Evolutionary conservation across 2,888 invertebrate genomes (phyloP).

Genomic region (Eulithis prunata): DNA sequence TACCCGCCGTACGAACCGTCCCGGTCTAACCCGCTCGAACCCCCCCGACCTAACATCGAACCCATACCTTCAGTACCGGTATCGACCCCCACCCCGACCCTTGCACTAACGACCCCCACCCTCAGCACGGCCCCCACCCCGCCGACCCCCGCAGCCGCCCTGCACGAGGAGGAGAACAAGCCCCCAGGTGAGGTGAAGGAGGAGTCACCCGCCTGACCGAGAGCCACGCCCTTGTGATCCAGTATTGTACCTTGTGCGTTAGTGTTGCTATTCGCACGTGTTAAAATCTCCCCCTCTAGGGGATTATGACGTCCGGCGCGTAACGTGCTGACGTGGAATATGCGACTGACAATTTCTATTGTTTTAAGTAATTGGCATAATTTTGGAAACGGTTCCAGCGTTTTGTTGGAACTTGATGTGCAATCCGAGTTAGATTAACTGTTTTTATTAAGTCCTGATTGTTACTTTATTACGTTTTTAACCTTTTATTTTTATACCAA

Average conservation of each 20-base stretch:
- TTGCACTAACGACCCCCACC: conserved; percentile 30
- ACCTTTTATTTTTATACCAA: conserved; percentile 3
- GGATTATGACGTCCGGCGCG: conserved; percentile 13
- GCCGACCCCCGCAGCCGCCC: conserved; percentile 24
- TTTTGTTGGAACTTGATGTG: conserved; percentile 19
- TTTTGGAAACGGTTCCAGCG: conserved; percentile 8
- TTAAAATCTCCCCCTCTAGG: conserved; percentile 20
- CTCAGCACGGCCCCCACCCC: conserved; percentile 42
- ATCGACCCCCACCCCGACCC: conserved; percentile 36
- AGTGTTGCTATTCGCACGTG: conserved; percentile 30
- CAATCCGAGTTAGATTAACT: conserved; percentile 19
- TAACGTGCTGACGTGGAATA: background rate
- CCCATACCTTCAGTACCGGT: conserved; percentile 36
- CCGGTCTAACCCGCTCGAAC: conserved; percentile 42
- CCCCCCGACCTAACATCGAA: too few relatives aligned
- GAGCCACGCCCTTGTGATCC: conserved; percentile 19
- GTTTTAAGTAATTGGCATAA: conserved; percentile 9
- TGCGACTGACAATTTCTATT: conserved; percentile 14
- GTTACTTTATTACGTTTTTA: conserved; percentile 19
- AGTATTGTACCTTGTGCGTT: conserved; percentile 26
- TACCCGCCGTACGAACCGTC: conserved; percentile 50
- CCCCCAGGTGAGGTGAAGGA: conserved; percentile 40
- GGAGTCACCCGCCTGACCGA: conserved; percentile 34
- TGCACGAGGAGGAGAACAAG: conserved; percentile 19
- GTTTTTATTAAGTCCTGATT: conserved; percentile 15